These are phyloP conservation scores for Misgurnus anguillicaudatus DNA, from an alignment of 2,113 vertebrate genomes.

Conservation along the genomic window DNA sequence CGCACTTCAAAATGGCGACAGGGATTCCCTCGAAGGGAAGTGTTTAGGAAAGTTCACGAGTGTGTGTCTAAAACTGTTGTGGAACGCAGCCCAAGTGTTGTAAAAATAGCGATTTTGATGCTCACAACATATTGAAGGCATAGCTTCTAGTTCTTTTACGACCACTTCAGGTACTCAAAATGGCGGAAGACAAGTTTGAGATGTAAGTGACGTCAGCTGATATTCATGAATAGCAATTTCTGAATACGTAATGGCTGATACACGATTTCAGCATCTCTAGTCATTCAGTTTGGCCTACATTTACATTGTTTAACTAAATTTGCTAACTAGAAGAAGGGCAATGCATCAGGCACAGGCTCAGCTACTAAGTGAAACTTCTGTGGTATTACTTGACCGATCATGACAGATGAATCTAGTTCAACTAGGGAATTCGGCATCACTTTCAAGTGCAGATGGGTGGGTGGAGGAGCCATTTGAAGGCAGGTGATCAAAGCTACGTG, in stretches of 20 bases:
- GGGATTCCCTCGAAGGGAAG: too few species aligned
- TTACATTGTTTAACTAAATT: constrained; percentile 4
- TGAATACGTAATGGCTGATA: background rate
- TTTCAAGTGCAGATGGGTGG: constrained; percentile 27
- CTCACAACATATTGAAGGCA: too few species aligned
- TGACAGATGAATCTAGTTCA: background rate
- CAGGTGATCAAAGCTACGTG: constrained; percentile 28
- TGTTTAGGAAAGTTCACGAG: too few species aligned
- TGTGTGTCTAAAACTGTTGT: background rate
- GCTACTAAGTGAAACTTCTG: constrained; percentile 3
- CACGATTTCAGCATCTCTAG: background rate
- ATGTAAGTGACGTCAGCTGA: too few species aligned
- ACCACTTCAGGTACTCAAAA: too few species aligned
- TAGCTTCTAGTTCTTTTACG: too few species aligned
- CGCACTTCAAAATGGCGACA: too few species aligned
- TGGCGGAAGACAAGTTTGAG: too few species aligned
- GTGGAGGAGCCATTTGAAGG: constrained; percentile 28
- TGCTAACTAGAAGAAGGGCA: background rate
- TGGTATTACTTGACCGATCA: background rate
- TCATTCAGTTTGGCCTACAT: background rate
- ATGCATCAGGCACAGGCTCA: background rate
- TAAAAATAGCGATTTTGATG: too few species aligned
- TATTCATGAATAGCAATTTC: too few species aligned
- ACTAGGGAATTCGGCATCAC: constrained; percentile 13
- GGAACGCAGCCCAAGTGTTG: too few species aligned